A percentile compares a stretch with the other conserved stretches of the same genome.
Conservation (phyloP, 2,888 invertebrate species). For the Xestia sexstrigata region DNA sequence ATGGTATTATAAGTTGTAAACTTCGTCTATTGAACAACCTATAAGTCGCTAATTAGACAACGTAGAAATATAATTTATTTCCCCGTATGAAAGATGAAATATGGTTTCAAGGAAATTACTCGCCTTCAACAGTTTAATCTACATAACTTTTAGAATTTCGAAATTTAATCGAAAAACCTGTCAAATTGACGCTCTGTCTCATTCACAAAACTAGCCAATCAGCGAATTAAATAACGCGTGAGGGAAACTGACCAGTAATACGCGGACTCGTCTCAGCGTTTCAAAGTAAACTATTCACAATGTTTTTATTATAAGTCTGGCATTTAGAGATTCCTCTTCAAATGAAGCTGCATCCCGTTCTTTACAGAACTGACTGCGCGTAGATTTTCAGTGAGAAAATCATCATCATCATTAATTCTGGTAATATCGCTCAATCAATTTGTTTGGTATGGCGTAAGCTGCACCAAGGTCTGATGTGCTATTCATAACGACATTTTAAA, state of each 20-base stretch:
- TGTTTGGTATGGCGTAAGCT: background rate
- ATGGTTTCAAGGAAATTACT: background rate
- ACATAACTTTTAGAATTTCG: background rate
- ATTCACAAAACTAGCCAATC: too few relatives aligned
- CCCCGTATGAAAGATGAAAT: background rate
- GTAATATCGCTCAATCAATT: background rate
- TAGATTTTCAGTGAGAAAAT: background rate
- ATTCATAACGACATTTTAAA: background rate
- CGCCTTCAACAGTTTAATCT: background rate
- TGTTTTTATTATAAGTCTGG: background rate
- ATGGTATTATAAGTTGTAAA: background rate
- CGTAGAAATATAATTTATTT: background rate
- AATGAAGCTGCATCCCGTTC: conserved; percentile 11
- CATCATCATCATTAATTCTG: too few relatives aligned
- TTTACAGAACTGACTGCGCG: background rate
- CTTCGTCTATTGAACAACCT: background rate
- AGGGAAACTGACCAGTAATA: background rate
- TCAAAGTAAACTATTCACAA: background rate
- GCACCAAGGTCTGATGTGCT: background rate
- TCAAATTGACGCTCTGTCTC: too few relatives aligned
- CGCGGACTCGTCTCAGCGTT: background rate
- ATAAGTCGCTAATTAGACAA: background rate
- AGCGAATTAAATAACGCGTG: too few relatives aligned
- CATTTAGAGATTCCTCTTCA: background rate
- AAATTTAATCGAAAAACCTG: too few relatives aligned